phyloP scores from a whole-genome alignment of 1,140 invertebrate genomes.

The Aphaenogaster rudis region DNA sequence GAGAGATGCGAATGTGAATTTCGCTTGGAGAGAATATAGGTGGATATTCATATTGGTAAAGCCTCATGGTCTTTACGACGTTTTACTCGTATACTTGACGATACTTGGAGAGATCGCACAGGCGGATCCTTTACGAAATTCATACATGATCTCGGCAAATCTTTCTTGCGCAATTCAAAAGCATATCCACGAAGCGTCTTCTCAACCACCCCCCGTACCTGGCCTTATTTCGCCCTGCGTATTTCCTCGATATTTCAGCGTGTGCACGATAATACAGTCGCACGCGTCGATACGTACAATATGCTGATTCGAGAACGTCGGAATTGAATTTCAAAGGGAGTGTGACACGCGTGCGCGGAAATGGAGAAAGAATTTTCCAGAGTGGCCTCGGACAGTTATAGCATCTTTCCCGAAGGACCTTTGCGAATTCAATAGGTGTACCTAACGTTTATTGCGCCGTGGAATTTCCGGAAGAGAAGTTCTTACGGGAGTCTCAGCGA shows the following conservation, averaged over 20 bases:
- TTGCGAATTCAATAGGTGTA: conserved; percentile 58
- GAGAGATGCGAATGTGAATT: conserved; percentile 12
- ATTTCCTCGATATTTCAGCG: conserved; percentile 33
- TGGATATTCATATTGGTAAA: neutral
- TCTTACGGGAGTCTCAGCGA: neutral
- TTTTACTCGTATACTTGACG: conserved; percentile 9
- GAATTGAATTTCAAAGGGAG: conserved; percentile 64
- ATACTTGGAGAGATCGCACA: conserved; percentile 10
- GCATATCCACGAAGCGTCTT: conserved; percentile 25
- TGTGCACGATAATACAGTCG: conserved; percentile 47
- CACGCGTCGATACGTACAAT: conserved; percentile 51
- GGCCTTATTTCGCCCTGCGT: conserved; percentile 22
- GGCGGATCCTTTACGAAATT: conserved; percentile 35
- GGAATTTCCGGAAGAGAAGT: conserved; percentile 49
- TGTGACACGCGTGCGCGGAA: conserved; percentile 15
- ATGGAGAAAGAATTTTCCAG: conserved; percentile 35
- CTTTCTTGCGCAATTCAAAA: conserved; percentile 21
- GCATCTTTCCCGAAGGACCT: conserved; percentile 37
- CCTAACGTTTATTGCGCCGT: conserved; percentile 59
- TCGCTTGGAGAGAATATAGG: neutral
- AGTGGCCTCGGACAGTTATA: conserved; percentile 52
- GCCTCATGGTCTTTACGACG: neutral
- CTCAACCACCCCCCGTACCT: neutral
- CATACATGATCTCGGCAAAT: conserved; percentile 30
- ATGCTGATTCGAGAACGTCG: conserved; percentile 54